phyloP scores from a whole-genome alignment of 2,113 vertebrate genomes.

The Colaptes auratus region DNA sequence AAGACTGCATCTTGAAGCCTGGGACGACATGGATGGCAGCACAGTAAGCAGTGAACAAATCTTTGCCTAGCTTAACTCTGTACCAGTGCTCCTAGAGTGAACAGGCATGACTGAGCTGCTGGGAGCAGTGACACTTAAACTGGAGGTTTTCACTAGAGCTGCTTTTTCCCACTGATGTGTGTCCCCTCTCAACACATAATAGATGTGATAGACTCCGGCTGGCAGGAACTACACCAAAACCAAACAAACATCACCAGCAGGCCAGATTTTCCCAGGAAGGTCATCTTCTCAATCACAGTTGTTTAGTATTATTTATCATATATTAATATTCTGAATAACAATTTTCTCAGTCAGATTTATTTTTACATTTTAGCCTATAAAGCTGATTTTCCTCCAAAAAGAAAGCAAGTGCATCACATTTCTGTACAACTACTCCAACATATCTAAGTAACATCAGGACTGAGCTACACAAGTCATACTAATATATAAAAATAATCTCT shows the following conservation, averaged over 20 bases:
- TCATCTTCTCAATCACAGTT: background rate
- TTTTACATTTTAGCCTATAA: conserved; percentile 42
- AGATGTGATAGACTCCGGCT: background rate
- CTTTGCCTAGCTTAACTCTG: background rate
- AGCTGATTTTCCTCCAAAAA: background rate
- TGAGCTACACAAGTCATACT: background rate
- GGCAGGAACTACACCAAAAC: background rate
- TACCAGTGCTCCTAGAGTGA: background rate
- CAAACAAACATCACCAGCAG: background rate
- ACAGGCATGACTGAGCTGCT: background rate
- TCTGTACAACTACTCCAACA: background rate
- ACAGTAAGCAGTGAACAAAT: background rate
- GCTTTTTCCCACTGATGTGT: background rate
- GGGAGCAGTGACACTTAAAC: background rate
- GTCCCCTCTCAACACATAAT: background rate
- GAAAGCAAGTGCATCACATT: background rate
- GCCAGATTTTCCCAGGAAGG: background rate
- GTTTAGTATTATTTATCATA: background rate
- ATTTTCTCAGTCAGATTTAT: background rate
- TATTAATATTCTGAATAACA: background rate
- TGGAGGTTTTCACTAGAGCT: background rate
- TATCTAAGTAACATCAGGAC: background rate
- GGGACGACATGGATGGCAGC: background rate
- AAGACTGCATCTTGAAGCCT: background rate
- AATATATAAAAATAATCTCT: background rate